Evolutionary conservation across 2,113 vertebrate species (phyloP).

Genomic region (Tenebrosternarchus preto): DNA sequence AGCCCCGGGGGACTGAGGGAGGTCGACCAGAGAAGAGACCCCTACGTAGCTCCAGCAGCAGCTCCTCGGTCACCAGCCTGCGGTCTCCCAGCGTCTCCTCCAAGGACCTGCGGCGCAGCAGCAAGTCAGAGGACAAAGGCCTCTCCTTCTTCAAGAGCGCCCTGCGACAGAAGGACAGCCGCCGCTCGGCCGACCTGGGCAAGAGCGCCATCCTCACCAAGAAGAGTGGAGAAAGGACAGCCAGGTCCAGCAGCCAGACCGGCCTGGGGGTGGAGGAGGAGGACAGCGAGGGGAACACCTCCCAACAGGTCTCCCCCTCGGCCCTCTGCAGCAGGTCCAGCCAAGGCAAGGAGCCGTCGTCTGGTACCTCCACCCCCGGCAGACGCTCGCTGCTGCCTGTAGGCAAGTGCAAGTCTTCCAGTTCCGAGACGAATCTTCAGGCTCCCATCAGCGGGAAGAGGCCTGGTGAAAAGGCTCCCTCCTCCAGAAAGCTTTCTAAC

Average conservation of each 20-base stretch:
- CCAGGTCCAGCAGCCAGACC: slow-evolving; percentile 72
- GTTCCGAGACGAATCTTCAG: slow-evolving; percentile 74
- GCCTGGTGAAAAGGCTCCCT: slow-evolving; percentile 77
- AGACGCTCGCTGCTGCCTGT: slow-evolving; percentile 84
- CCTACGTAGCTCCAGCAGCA: slow-evolving; percentile 82
- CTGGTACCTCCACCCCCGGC: slow-evolving; percentile 76
- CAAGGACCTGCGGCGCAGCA: slow-evolving; percentile 82
- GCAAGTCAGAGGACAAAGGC: slow-evolving; percentile 93
- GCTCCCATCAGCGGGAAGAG: slow-evolving; percentile 80
- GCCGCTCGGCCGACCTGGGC: slow-evolving; percentile 90
- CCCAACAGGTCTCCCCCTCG: slow-evolving; percentile 62
- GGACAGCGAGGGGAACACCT: slow-evolving; percentile 62
- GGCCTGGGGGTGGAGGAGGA: slow-evolving; percentile 71
- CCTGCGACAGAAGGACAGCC: slow-evolving; percentile 91
- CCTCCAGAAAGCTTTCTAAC: slow-evolving; percentile 83
- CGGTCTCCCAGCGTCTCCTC: slow-evolving; percentile 78
- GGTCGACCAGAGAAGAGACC: slow-evolving; percentile 72
- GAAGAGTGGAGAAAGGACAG: slow-evolving; percentile 77
- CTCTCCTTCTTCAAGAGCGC: slow-evolving; percentile 95
- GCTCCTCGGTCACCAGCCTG: slow-evolving; percentile 90
- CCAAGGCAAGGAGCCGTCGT: slow-evolving; percentile 72
- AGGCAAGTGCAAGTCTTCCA: slow-evolving; percentile 91
- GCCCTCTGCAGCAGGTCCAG: slow-evolving; percentile 61
- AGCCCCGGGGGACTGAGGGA: slow-evolving; percentile 68
- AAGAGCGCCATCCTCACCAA: slow-evolving; percentile 86